These are phyloP conservation scores for Notarius quadriscutis DNA, from an alignment of 2,113 vertebrate genomes.

Conservation along the genomic window DNA sequence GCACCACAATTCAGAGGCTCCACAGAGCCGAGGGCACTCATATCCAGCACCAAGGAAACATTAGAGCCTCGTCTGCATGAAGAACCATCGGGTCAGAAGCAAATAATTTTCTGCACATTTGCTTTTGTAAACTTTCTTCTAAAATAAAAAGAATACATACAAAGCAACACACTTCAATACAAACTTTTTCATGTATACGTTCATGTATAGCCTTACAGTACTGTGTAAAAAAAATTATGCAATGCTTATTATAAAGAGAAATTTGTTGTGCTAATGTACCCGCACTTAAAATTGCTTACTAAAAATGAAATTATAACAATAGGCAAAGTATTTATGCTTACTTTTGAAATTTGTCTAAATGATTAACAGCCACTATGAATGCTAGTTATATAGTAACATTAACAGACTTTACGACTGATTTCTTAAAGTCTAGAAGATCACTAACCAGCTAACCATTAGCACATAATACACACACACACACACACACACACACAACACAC, in stretches of 20 bases:
- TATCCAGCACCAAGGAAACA: conserved; percentile 92
- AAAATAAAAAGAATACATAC: background rate
- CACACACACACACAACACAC: no score
- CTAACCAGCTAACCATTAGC: background rate
- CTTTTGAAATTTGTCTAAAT: no score
- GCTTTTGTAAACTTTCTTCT: no score
- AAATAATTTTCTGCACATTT: no score
- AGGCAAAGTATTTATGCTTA: background rate
- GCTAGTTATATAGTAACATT: background rate
- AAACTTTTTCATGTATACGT: no score
- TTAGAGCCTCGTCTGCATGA: conserved; percentile 87
- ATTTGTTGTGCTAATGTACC: background rate
- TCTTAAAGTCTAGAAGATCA: no score
- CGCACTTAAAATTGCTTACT: background rate
- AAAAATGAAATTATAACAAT: background rate
- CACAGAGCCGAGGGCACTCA: conserved; percentile 84
- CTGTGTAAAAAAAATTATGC: background rate
- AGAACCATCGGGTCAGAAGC: no score
- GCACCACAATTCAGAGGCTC: conserved; percentile 80
- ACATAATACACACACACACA: no score
- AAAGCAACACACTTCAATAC: background rate
- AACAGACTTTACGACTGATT: no score
- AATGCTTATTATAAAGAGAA: background rate
- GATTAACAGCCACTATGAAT: no score
- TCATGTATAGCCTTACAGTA: background rate